These are phyloP conservation scores for Anastrepha obliqua DNA, from an alignment of 1,140 invertebrate species.

Conservation along the genomic window DNA sequence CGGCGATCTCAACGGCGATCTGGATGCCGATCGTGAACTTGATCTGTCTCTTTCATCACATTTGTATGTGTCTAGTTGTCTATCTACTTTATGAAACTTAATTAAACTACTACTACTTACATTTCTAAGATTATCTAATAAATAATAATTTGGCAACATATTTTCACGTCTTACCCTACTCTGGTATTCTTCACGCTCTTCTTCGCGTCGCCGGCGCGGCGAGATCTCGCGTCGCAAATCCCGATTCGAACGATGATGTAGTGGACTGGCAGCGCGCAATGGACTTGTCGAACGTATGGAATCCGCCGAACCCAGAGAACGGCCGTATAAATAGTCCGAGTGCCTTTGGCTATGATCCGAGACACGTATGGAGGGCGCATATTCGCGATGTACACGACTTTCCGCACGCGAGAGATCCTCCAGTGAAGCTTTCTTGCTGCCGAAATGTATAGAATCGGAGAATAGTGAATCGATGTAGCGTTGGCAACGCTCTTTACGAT, in stretches of 20 bases:
- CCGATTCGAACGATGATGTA: slow-evolving; percentile 67
- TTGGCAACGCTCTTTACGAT: slow-evolving; percentile 71
- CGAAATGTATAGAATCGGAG: slow-evolving; percentile 66
- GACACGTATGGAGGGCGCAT: slow-evolving; percentile 66
- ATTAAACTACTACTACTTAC: slow-evolving; percentile 73
- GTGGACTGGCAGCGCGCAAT: slow-evolving; percentile 60
- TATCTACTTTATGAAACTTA: slow-evolving; percentile 74
- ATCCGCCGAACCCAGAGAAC: slow-evolving; percentile 66
- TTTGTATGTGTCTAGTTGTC: slow-evolving; percentile 73
- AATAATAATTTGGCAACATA: slow-evolving; percentile 72
- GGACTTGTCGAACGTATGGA: slow-evolving; percentile 65
- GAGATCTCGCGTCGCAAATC: slow-evolving; percentile 69
- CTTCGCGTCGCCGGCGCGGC: slow-evolving; percentile 65
- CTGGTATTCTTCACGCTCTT: slow-evolving; percentile 68
- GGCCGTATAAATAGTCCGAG: slow-evolving; percentile 58
- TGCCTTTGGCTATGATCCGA: slow-evolving; percentile 61
- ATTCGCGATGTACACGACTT: slow-evolving; percentile 62
- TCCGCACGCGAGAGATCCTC: slow-evolving; percentile 68
- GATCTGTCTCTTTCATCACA: slow-evolving; percentile 65
- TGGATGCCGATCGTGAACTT: slow-evolving; percentile 59
- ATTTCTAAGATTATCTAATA: slow-evolving; percentile 69
- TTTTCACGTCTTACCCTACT: slow-evolving; percentile 74
- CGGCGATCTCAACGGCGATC: slow-evolving; percentile 65
- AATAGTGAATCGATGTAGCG: slow-evolving; percentile 72
- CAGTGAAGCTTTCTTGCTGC: slow-evolving; percentile 65